These are phyloP conservation scores for Brachyalestes nurse DNA, from an alignment of 2,797 vertebrate species.

Conservation along the genomic window DNA sequence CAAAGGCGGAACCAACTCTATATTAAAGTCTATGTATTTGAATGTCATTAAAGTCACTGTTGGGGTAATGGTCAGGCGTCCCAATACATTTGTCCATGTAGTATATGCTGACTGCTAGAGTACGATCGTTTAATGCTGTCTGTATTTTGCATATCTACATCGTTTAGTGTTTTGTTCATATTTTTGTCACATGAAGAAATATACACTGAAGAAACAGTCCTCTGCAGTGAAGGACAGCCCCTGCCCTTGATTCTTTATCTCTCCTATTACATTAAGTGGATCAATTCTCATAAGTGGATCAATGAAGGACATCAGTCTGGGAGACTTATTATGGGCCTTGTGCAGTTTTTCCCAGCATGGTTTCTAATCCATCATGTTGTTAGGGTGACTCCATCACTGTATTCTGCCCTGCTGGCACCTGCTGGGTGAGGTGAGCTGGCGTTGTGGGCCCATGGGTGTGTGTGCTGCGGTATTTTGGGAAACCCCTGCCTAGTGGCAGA, in stretches of 20 bases:
- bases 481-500: constrained; percentile 55
- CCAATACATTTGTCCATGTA: too few relatives aligned
- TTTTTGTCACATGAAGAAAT: background rate
- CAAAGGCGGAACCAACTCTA: too few relatives aligned
- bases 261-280: background rate
- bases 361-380: background rate
- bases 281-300: background rate
- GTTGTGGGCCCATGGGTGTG: constrained; percentile 52
- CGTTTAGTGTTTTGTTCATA: too few relatives aligned
- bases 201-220: constrained; percentile 18
- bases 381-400: background rate
- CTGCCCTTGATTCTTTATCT: constrained; percentile 4
- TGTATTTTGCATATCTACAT: background rate
- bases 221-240: background rate
- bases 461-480: constrained; percentile 67
- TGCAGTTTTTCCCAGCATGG: background rate
- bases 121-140: too few relatives aligned
- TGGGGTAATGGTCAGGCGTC: too few relatives aligned
- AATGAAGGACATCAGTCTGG: background rate
- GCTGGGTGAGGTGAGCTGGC: constrained; percentile 50
- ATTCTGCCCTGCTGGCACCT: background rate
- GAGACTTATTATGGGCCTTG: background rate
- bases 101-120: too few relatives aligned
- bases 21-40: too few relatives aligned
- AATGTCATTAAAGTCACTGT: too few relatives aligned